Base-by-base conservation (phyloP, 2,113 vertebrate species). In the Callithrix jacchus region DNA sequence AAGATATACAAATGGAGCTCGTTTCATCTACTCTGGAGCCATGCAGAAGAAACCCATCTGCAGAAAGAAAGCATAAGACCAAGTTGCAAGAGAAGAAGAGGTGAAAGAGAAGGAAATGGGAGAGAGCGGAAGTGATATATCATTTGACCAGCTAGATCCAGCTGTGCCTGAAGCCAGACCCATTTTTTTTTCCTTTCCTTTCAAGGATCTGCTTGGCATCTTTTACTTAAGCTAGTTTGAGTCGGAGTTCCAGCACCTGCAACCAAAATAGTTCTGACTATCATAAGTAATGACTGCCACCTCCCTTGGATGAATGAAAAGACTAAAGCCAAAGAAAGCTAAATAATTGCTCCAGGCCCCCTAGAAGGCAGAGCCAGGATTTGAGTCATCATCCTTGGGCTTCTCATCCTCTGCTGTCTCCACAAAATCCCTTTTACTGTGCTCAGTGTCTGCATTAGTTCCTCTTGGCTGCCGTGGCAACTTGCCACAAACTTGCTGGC, bases 1-100 rank as follows among this genome's bases (percentile, higher is more conserved):
- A 40, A 37, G 61, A 47, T 27, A 0, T 0, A 37, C 18, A 5
- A 35, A 13, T 0, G 12, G 27, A 32, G 8, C 7, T 9, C 0
- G 32, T 35, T 66, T 56, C 37, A 12, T 32, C 49, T 12, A 20
- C 35, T 5, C 87, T 23, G 8, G 40, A 66, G 89, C 52, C 16
- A 11, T 3, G 10, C 17, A 42, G 54, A 13, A 27, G 52, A 64
- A 20, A 23, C 7, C 20, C 56, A 7, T 87, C 64, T 77, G 30
- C 2, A 2, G 77, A 81, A 42, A 42, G 25, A 68, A 27, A 16
- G 8, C 35, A 4, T 8, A 7, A 58, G 64, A 25, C 45, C 70
- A 54, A 40, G 64, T 68, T 81, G 37, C 32, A 25, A 54, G 71
- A 45, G 35, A 45, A 56, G 23, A 23, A 52, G 61, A 30, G 25